These are phyloP conservation scores for Arvicola amphibius DNA, from an alignment of 2,797 vertebrate species.

Conservation along the genomic window DNA sequence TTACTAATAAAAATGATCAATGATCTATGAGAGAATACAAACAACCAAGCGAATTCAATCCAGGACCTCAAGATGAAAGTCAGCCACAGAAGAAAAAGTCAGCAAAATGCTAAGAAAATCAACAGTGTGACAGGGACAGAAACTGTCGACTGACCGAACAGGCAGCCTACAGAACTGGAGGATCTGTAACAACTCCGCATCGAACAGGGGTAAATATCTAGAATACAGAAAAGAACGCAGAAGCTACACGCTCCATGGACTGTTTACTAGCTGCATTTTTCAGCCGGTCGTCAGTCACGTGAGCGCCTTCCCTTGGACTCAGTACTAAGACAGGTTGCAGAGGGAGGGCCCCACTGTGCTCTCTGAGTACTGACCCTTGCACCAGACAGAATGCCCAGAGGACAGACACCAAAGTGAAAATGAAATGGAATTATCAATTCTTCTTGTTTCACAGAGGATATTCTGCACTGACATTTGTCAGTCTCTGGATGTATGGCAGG, in stretches of 20 bases:
- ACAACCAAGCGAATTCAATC: neutral
- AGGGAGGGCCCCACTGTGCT: neutral
- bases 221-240: neutral
- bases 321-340: neutral
- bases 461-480: conserved; percentile 22
- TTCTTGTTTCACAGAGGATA: neutral
- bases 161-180: neutral
- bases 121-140: neutral
- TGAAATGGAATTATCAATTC: conserved; percentile 14
- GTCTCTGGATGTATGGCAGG: neutral
- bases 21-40: neutral
- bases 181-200: neutral
- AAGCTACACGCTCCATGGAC: neutral
- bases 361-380: neutral
- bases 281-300: neutral
- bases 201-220: neutral
- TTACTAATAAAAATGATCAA: neutral
- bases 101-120: neutral
- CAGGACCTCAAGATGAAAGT: neutral
- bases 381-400: neutral
- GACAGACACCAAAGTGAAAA: conserved; percentile 15
- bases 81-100: neutral
- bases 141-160: neutral
- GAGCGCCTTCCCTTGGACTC: neutral
- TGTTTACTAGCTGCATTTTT: neutral